Conservation (phyloP, 2,113 vertebrate genomes). For the Eulacestoma nigropectus region DNA sequence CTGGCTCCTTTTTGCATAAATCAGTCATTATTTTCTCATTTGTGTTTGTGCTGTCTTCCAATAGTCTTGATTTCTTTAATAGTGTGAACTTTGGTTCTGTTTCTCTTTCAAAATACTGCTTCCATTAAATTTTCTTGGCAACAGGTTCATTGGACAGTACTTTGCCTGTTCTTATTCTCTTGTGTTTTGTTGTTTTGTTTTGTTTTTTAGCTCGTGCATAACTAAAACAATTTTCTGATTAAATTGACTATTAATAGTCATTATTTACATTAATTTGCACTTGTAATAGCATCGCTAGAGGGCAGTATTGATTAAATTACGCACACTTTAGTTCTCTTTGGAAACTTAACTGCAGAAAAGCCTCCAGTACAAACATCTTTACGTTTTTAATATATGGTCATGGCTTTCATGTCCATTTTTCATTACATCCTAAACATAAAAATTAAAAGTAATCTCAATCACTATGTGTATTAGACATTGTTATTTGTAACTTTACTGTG, state of each 20-base stretch:
- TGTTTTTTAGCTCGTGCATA: not conserved
- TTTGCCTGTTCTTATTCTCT: not conserved
- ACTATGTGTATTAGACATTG: not conserved
- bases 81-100: not conserved
- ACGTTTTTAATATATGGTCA: not conserved
- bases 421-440: not conserved
- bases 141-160: not conserved
- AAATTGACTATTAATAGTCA: not conserved
- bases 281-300: slow-evolving; percentile 56
- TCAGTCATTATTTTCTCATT: not conserved
- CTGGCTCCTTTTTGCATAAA: not conserved
- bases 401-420: not conserved
- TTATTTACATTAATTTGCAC: slow-evolving; percentile 10
- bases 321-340: not conserved
- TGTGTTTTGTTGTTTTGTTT: not conserved
- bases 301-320: slow-evolving; percentile 49
- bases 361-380: not conserved
- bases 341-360: not conserved
- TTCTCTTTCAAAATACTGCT: not conserved
- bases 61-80: not conserved
- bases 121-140: not conserved
- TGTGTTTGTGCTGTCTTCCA: not conserved
- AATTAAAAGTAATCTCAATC: not conserved
- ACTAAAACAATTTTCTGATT: not conserved
- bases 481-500: not conserved